A percentile compares a stretch with the other conserved stretches of the same genome.
Evolutionary conservation across 2,888 invertebrate genomes (phyloP).

Genomic region (Melanostoma mellinum): DNA sequence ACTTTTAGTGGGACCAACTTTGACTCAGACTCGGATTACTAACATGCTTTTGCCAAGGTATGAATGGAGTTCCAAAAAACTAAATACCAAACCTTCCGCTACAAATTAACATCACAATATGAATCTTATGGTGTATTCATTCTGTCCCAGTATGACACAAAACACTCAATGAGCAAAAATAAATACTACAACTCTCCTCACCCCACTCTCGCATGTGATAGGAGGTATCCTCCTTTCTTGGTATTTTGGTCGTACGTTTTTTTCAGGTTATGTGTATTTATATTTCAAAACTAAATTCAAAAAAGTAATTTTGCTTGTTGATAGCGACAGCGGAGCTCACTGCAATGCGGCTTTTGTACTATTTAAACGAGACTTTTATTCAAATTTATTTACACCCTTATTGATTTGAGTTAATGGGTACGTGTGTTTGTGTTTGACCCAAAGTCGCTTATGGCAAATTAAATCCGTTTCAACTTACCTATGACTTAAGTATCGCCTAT

Average conservation of each 20-base stretch:
- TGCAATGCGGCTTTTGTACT: slow-evolving; percentile 57
- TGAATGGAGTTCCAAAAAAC: too few species aligned
- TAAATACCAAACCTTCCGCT: too few species aligned
- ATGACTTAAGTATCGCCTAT: slow-evolving; percentile 92
- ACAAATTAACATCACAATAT: too few species aligned
- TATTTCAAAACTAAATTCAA: background rate
- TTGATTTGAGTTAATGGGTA: slow-evolving; percentile 45
- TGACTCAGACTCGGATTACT: too few species aligned
- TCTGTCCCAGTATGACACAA: too few species aligned
- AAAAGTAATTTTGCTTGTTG: slow-evolving; percentile 19
- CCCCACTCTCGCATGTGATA: too few species aligned
- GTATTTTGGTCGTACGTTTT: background rate
- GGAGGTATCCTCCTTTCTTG: too few species aligned
- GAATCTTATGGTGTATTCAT: too few species aligned
- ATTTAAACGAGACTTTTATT: slow-evolving; percentile 35
- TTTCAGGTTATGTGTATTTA: background rate
- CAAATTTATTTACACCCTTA: slow-evolving; percentile 29
- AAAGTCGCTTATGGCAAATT: background rate
- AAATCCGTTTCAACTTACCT: slow-evolving; percentile 83
- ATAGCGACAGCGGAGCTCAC: slow-evolving; percentile 1
- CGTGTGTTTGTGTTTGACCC: background rate
- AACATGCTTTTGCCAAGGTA: too few species aligned
- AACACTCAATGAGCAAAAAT: too few species aligned
- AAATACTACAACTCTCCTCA: too few species aligned
- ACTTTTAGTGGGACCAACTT: too few species aligned